Evolutionary conservation across 2,797 vertebrate species (phyloP).

Genomic region (Allobates femoralis): DNA sequence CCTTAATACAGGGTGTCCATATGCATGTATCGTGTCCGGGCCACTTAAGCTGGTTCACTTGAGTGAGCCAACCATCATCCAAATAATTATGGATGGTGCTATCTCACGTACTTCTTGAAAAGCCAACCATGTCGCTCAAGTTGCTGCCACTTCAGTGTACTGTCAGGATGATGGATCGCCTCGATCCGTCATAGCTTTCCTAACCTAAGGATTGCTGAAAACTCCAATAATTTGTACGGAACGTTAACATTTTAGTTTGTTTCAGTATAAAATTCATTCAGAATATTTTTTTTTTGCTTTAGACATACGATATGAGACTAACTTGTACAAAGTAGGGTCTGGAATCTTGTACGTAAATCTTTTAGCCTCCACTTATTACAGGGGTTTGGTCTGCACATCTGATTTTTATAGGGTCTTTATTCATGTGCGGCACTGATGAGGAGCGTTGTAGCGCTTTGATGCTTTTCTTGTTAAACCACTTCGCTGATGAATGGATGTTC

Average conservation of each 20-base stretch:
- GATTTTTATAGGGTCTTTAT: slow-evolving; percentile 18
- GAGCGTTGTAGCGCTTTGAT: slow-evolving; percentile 30
- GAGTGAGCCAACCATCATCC: too few relatives aligned
- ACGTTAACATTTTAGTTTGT: too few relatives aligned
- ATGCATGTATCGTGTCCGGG: too few relatives aligned
- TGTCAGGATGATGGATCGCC: background rate
- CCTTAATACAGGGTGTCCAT: too few relatives aligned
- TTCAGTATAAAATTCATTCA: background rate
- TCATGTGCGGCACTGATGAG: slow-evolving; percentile 18
- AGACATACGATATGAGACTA: background rate
- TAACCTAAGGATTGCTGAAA: background rate
- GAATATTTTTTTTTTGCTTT: background rate
- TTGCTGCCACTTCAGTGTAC: too few relatives aligned
- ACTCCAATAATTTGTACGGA: background rate
- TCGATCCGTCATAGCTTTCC: background rate
- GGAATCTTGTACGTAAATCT: slow-evolving; percentile 18
- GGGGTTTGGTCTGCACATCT: slow-evolving; percentile 24
- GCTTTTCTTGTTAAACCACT: slow-evolving; percentile 42
- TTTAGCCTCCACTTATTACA: slow-evolving; percentile 18
- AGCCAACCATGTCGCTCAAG: too few relatives aligned
- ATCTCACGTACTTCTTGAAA: too few relatives aligned
- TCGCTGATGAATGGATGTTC: slow-evolving; percentile 53
- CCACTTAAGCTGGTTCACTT: too few relatives aligned
- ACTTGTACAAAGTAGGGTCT: background rate
- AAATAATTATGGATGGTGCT: too few relatives aligned